Base-by-base conservation (phyloP, 2,797 vertebrate species). In the Australoheros facetus region DNA sequence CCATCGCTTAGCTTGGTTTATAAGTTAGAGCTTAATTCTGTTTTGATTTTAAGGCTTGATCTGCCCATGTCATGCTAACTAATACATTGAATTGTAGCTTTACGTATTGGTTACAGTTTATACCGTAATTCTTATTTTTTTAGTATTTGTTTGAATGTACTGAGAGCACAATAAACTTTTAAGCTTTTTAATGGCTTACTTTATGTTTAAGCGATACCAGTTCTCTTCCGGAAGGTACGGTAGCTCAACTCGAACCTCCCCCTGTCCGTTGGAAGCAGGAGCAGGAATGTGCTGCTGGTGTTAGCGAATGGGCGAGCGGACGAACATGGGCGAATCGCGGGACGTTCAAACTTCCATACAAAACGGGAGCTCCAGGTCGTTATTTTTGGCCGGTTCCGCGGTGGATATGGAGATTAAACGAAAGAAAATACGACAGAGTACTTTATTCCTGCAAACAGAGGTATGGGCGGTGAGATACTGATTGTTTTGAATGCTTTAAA, bases 321-420 rank as follows among this genome's bases (percentile, higher is more conserved):
- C 32, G 32, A 88, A 87, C 54, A 95, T 94, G 94, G 94, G 93
- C 9, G 82, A 85, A 4, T 84, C 32, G 94, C 95, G 95, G 93
- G 91, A 95, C 21, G 82, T 96, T 96, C 96, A 94, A 96, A 96
- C 77, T 60, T 91, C 92, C 28, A 90, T 75, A 12, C 86, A 91
- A 66, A 93, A 87, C 57, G 87, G 86, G 1, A 78, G 84, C 77
- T 74, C 17, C 16, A 76, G 85, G 28, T 82, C 92, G 14, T 42
- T 90, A 0, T 72, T 94, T 6, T 93, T 94, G 14, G 85, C 92
- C 3, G 89, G 93, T 26, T 96, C 96, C 2, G 93, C 96, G 1
- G 87, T 95, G 71, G 94, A 92, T 0, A 96, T 96, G 96, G 96
- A 96, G 85, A 92, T 96, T 10, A 96, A 96, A 80, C 89, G 96